Evolutionary conservation across 2,888 invertebrate species (phyloP), one percentile per base, ranked within the genome.

Genomic region (Acanthosoma haemorrhoidale): DNA sequence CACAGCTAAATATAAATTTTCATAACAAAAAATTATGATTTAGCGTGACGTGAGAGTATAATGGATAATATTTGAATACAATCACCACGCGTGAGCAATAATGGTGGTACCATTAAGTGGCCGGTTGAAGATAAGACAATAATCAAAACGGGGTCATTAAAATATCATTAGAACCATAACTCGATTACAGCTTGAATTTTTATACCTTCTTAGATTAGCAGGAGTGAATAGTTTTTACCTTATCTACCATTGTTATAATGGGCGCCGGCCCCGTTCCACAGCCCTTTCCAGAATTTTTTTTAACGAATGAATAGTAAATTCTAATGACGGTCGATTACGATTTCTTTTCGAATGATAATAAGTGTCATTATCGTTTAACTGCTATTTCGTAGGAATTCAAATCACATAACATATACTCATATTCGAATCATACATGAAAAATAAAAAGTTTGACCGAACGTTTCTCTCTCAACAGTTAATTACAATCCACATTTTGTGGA

Each of bases 71-170:
- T 25, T 51, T 29, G 9, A 6, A n/a, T n/a, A n/a, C 25, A 29
- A 51, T 51, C 51, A 51, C 29, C 51, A 51, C n/a, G n/a, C n/a
- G 29, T 29, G 51, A 51, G n/a, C 29, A 25, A n/a, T 51, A 51
- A 51, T 25, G 51, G n/a, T 1, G 1, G 51, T 21, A 29, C 29
- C 51, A 51, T 51, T 51, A 51, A 51, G n/a, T 51, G 51, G 29
- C 51, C 51, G n/a, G 51, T 51, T 51, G 29, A 51, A 51, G 51
- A 51, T 51, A 51, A 51, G 51, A 51, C 51, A 29, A 51, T 51
- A 51, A 51, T 25, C 51, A 51, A 51, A 51, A 51, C 51, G 25
- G 25, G 51, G 51, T 51, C 51, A 51, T 51, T 51, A 51, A 51
- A 51, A 51, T 25, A 25, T 21, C 51, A 51, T 51, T 51, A 51